phyloP scores from a whole-genome alignment of 2,888 invertebrate genomes.

The Congeria kusceri region DNA sequence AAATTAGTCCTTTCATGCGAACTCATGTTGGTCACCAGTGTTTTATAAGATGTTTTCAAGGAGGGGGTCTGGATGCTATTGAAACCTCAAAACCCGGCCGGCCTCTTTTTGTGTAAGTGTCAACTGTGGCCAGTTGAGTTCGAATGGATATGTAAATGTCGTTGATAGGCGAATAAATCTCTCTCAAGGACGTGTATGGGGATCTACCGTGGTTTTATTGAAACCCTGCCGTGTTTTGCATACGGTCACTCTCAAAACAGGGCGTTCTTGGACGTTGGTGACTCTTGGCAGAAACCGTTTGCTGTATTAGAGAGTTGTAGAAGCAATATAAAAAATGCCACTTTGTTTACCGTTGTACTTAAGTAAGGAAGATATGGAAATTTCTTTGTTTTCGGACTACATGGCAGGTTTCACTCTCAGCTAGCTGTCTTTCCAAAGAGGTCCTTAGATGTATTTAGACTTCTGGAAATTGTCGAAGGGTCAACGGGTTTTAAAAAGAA shows the following conservation, averaged over 20 bases:
- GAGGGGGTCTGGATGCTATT: constrained; percentile 35
- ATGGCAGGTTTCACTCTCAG: no score
- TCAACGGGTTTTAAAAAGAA: no score
- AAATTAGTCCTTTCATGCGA: constrained; percentile 35
- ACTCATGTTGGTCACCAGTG: constrained; percentile 26
- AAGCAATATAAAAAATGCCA: neutral
- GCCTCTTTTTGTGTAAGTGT: constrained; percentile 45
- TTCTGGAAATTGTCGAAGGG: no score
- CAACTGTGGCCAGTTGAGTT: constrained; percentile 36
- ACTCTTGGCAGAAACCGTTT: constrained; percentile 1
- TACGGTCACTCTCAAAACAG: neutral
- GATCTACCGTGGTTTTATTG: neutral
- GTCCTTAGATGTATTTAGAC: no score
- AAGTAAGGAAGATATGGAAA: no score
- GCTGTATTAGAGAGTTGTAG: neutral
- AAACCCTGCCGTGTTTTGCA: constrained; percentile 1
- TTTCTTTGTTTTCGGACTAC: no score
- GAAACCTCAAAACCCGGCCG: constrained; percentile 28
- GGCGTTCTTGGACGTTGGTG: neutral
- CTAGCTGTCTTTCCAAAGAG: no score
- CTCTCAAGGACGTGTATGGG: neutral
- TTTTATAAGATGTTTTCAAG: constrained; percentile 33
- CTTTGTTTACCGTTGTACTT: neutral
- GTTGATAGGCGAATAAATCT: constrained; percentile 42
- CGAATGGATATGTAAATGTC: constrained; percentile 57